These are phyloP conservation scores for Chloroceryle amazona DNA, from an alignment of 2,797 vertebrate genomes.

Conservation along the genomic window DNA sequence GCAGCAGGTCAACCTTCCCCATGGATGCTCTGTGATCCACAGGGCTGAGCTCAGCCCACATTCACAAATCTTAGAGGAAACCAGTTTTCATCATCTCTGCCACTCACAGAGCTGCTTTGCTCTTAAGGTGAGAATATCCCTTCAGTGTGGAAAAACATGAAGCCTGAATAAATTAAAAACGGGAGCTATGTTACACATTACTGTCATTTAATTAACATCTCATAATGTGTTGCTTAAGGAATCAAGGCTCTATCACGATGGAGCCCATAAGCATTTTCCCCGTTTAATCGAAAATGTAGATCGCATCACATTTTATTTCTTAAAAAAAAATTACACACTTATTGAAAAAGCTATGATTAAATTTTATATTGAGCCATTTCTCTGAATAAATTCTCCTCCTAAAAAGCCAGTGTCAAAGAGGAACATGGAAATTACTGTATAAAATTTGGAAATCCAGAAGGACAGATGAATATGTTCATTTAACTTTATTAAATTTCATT, in stretches of 20 bases:
- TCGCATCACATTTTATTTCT: constrained; percentile 55
- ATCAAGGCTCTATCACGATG: constrained; percentile 61
- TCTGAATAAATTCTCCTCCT: constrained; percentile 27
- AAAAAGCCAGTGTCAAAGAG: constrained; percentile 39
- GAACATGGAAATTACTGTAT: constrained; percentile 26
- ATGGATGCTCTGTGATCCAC: fast-evolving
- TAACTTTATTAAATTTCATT: constrained; percentile 34
- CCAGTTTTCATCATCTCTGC: neutral
- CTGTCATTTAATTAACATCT: constrained; percentile 78
- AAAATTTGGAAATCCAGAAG: constrained; percentile 37
- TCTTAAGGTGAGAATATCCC: constrained; percentile 58
- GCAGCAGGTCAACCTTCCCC: neutral
- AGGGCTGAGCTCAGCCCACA: neutral
- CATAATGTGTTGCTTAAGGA: constrained; percentile 74
- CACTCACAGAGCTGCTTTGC: neutral
- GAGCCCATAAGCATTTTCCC: constrained; percentile 50
- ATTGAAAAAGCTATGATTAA: constrained; percentile 55
- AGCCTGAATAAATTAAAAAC: constrained; percentile 73
- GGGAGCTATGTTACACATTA: constrained; percentile 67
- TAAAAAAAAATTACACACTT: constrained; percentile 15
- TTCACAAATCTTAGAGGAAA: neutral
- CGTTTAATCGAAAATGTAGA: constrained; percentile 68
- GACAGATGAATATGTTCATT: neutral
- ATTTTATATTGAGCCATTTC: constrained; percentile 50
- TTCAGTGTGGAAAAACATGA: constrained; percentile 47